Conservation (phyloP, 1,140 invertebrate genomes). For the Melanaphis sacchari region DNA sequence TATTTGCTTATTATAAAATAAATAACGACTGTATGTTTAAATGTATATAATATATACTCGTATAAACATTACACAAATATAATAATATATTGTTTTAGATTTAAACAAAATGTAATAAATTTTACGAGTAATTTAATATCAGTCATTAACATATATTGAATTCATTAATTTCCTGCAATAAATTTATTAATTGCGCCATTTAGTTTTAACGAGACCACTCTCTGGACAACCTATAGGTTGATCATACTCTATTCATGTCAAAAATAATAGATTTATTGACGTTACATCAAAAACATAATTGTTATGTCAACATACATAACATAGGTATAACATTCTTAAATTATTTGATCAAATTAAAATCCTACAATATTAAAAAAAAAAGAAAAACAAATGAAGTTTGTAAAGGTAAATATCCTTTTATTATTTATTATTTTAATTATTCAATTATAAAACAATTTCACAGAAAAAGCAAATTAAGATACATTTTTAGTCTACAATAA, state of each 20-base stretch:
- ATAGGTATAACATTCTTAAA: not conserved
- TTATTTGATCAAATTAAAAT: not conserved
- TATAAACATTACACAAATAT: not conserved
- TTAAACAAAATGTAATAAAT: not conserved
- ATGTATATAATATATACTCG: not conserved
- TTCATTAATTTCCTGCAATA: constrained; percentile 4
- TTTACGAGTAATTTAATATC: not conserved
- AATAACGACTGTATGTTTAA: not conserved
- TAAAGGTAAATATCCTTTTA: not conserved
- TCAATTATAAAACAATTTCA: not conserved
- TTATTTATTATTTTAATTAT: not conserved
- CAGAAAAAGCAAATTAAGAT: not conserved
- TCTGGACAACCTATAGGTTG: not conserved
- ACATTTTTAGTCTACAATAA: not conserved
- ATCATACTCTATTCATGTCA: not conserved
- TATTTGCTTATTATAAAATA: not conserved
- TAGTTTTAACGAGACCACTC: not conserved
- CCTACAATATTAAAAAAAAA: not conserved
- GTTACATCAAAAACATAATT: not conserved
- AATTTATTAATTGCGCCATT: not conserved
- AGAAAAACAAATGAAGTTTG: too few species aligned
- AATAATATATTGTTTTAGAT: not conserved
- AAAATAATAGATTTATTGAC: constrained; percentile 1
- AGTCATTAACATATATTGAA: not conserved
- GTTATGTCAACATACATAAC: not conserved